Evolutionary conservation across 2,113 vertebrate species (phyloP).

Genomic region (Daubentonia madagascariensis): DNA sequence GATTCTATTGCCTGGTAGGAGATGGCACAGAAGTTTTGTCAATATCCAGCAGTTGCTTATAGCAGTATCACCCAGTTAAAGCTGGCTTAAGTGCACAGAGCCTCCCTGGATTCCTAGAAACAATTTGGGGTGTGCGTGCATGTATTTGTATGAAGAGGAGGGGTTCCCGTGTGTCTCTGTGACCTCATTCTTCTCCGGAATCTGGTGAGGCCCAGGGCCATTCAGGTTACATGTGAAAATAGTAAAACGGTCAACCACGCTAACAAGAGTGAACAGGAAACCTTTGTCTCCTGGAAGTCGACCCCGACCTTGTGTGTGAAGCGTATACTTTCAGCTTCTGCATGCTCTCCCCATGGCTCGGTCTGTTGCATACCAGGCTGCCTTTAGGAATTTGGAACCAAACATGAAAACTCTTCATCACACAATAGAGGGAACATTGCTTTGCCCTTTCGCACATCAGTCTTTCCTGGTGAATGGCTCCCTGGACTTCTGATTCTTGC

Average conservation of each 20-base stretch:
- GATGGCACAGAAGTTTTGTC: not conserved
- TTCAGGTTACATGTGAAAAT: not conserved
- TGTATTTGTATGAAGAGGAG: no score
- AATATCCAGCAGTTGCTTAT: not conserved
- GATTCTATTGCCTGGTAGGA: not conserved
- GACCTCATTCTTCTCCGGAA: not conserved
- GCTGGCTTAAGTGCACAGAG: not conserved
- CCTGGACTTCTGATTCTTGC: constrained; percentile 81
- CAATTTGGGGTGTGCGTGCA: not conserved
- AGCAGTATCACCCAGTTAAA: not conserved
- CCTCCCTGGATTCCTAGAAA: not conserved
- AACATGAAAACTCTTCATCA: constrained; percentile 80
- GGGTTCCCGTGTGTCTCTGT: not conserved
- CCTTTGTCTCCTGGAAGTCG: constrained; percentile 78
- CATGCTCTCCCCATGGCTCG: constrained; percentile 45
- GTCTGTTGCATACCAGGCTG: constrained; percentile 76
- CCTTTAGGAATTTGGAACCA: constrained; percentile 83
- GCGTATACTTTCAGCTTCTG: constrained; percentile 45
- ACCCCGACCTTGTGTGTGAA: not conserved
- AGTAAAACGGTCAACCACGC: not conserved
- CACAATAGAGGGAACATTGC: constrained; percentile 83
- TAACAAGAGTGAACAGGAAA: constrained; percentile 74
- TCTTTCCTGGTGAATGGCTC: constrained; percentile 84
- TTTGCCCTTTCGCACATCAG: constrained; percentile 85
- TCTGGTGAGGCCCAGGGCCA: not conserved